These are phyloP conservation scores for Drosophila neotestacea DNA, from an alignment of 2,888 invertebrate species.

Conservation along the genomic window DNA sequence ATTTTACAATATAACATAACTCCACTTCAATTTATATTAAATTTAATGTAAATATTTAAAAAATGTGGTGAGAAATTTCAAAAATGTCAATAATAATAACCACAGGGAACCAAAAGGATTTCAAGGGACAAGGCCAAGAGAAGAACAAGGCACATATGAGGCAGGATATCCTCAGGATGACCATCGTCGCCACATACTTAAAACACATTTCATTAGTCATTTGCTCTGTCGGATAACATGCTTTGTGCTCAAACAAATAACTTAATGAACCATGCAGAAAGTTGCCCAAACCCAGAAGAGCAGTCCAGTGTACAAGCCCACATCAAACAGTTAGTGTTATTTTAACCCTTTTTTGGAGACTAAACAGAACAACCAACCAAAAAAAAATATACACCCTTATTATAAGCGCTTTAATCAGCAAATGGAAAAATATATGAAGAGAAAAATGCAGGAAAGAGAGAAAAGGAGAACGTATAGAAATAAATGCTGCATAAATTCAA, in stretches of 20 bases:
- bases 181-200: constrained; percentile 3
- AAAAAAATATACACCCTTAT: constrained; percentile 59
- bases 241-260: constrained; percentile 53
- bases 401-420: constrained; percentile 71
- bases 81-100: not conserved
- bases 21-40: no score
- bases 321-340: constrained; percentile 72
- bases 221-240: constrained; percentile 14
- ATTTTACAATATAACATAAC: no score
- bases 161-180: constrained; percentile 1
- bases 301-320: constrained; percentile 33
- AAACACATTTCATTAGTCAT: constrained; percentile 39
- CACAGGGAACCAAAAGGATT: not conserved
- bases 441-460: constrained; percentile 5
- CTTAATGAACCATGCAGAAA: constrained; percentile 70
- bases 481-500: constrained; percentile 71
- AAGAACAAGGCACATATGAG: not conserved
- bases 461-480: constrained; percentile 12
- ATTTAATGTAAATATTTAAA: no score
- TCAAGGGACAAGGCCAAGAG: not conserved
- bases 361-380: constrained; percentile 15
- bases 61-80: not conserved
- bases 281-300: constrained; percentile 10
- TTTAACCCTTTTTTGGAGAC: constrained; percentile 61
- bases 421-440: constrained; percentile 66